Percentiles rank a stretch among this genome's conserved stretches.
These are phyloP conservation scores for Arenaria interpres DNA, from an alignment of 2,113 vertebrate genomes.

Conservation along the genomic window DNA sequence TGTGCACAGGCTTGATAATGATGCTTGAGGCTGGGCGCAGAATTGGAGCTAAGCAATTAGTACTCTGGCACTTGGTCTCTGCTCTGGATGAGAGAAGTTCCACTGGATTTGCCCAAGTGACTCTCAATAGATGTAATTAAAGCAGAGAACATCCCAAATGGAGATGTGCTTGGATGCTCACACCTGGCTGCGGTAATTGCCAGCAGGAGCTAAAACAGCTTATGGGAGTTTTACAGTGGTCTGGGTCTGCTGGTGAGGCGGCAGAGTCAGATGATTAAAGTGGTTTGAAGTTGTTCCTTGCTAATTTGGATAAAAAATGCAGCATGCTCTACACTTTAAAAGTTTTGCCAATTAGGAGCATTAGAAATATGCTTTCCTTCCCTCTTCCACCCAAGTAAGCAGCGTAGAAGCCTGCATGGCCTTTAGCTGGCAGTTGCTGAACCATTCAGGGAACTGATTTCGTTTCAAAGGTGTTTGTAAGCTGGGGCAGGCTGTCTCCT, in stretches of 20 bases:
- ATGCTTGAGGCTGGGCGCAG: not conserved
- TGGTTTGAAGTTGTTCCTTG: not conserved
- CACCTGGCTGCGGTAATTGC: constrained; percentile 14
- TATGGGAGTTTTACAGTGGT: not conserved
- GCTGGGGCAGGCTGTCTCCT: not conserved
- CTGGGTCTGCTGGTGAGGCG: not conserved
- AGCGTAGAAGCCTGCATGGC: not conserved
- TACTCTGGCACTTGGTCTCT: not conserved
- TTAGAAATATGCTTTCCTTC: not conserved
- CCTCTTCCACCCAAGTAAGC: not conserved
- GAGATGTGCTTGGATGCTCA: constrained; percentile 20
- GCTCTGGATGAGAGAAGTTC: not conserved
- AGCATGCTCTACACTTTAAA: not conserved
- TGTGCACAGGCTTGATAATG: not conserved
- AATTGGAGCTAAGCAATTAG: not conserved
- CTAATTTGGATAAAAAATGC: not conserved
- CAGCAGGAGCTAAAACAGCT: constrained; percentile 9
- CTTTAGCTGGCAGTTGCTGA: not conserved
- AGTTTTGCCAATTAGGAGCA: not conserved
- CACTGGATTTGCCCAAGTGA: not conserved
- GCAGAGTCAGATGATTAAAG: not conserved
- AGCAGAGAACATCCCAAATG: constrained; percentile 25
- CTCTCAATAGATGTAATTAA: constrained; percentile 42
- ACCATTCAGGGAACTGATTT: not conserved
- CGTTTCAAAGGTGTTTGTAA: not conserved